Base-by-base conservation (phyloP, 92 coral and sea anemone species). In the Siderastrea radians region DNA sequence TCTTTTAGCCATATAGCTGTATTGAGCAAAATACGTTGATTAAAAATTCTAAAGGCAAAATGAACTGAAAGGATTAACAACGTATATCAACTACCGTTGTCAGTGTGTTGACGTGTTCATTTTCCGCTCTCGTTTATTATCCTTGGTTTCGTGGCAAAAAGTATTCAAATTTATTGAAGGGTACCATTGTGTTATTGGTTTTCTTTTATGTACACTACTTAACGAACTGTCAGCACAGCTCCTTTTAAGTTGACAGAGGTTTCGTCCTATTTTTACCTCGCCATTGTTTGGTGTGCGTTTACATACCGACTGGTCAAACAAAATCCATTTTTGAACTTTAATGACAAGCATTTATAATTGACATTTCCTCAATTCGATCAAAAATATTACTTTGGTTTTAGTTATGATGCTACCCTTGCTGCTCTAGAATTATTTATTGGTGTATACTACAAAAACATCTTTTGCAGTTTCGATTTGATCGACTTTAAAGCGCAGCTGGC, bases 221-320 rank as follows among this genome's bases (percentile, higher is more conserved):
- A 55, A 57, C 58, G 49, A 82, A 68, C 86, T 82, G 86, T 82
- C 86, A 71, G 49, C 45, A n/a, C 46, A 45, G 66, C 53, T 44
- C 54, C 57, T 71, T 80, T 79, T 57, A 52, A 13, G 77, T 68
- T 81, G 86, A 81, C 77, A 54, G 49, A 49, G 53, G 77, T 70
- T 81, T 70, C 69, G 86, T 82, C 15, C 55, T 47, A 82, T 1
- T 55, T 71, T 47, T 16, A 81, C 45, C 64, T 16, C 1, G 78
- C 50, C 62, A 70, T 82, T 82, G 77, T 81, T 69, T 54, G 5
- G 12, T n/a, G 4, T 43, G 26, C 68, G 86, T 57, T 82, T 69
- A 82, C 70, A 11, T 47, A 71, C 49, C 72, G 78, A 70, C 60
- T 82, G 69, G 45, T 82, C 67, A 82, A 82, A 82, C 58, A 69